These are phyloP conservation scores for Hystrix brachyura DNA, from an alignment of 2,113 vertebrate genomes.

Conservation along the genomic window DNA sequence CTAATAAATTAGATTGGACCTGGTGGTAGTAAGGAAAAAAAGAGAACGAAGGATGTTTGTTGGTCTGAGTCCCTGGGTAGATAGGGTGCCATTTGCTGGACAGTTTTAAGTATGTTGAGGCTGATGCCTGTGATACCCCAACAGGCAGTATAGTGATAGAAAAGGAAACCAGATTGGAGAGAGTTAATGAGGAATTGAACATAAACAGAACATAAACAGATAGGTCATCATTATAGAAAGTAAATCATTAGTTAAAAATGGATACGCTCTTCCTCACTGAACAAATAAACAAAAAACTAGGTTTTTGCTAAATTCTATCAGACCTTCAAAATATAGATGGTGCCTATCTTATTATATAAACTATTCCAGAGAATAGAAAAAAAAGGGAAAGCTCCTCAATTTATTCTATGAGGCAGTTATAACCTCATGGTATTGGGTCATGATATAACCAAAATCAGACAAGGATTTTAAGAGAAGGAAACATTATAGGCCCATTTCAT, in stretches of 20 bases:
- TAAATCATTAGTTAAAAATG: constrained; percentile 39
- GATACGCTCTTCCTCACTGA: neutral
- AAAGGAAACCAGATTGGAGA: neutral
- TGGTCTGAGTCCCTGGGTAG: neutral
- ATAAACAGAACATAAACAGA: neutral
- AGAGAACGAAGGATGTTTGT: neutral
- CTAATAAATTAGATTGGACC: neutral
- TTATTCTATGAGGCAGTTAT: neutral
- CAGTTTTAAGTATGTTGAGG: neutral
- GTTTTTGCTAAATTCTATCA: constrained; percentile 5
- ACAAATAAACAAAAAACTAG: neutral
- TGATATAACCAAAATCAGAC: constrained; percentile 18
- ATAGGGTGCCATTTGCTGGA: neutral
- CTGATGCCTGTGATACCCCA: neutral
- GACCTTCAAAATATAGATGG: neutral
- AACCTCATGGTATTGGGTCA: neutral
- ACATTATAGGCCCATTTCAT: neutral
- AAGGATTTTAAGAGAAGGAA: constrained; percentile 15
- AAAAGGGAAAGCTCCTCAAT: neutral
- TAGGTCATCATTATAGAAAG: neutral
- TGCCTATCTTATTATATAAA: neutral
- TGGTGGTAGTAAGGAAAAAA: neutral
- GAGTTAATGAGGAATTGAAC: neutral
- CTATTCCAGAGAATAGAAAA: neutral
- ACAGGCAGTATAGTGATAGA: neutral